Base-by-base conservation (phyloP, 2,113 vertebrate genomes). In the Anarhynchus alexandrinus region DNA sequence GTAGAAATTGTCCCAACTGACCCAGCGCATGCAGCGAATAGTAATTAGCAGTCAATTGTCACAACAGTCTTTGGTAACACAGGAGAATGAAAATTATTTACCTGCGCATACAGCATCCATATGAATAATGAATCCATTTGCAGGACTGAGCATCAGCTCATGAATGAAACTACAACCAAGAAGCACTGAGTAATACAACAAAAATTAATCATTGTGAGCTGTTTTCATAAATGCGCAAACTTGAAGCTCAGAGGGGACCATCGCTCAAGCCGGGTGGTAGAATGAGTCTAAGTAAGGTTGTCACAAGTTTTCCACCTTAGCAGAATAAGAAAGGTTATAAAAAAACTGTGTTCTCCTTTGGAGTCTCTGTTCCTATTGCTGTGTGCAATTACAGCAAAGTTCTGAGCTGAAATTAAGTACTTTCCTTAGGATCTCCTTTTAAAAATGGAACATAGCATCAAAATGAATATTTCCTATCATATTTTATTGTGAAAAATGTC, bases 161-260 rank as follows among this genome's bases (percentile, higher is more conserved):
- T 95, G 94, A 96, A 94, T 76, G 92, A 96, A 91, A 82, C 34
- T n/a, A 66, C 77, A 74, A 45, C 70, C 27, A 82, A 62, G 81
- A 55, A 91, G 40, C 62, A 25, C 36, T 40, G 49, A 90, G 78
- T 81, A 96, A 49, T 79, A 84, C 74, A 93, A 65, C 43, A 82
- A 87, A 85, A 85, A 93, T 91, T 94, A 93, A 93, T 94, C 78
- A 82, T 4, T 61, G 36, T 61, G 65, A 85, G 38, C 54, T 90
- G 82, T 82, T 96, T 91, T 76, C 87, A 93, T 61, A 79, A 57
- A 89, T 3, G 25, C 38, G 74, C 69, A 83, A 84, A 91, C 69
- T 36, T 49, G 2, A 7, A 76, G 57, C 73, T 77, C 87, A 62
- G 49, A 70, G 30, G 87, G 58, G 40, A 80, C 66, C 62, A 59